A percentile compares a stretch with the other conserved stretches of the same genome.
Conservation (phyloP, 2,797 vertebrate species). For the Limnodromus scolopaceus region DNA sequence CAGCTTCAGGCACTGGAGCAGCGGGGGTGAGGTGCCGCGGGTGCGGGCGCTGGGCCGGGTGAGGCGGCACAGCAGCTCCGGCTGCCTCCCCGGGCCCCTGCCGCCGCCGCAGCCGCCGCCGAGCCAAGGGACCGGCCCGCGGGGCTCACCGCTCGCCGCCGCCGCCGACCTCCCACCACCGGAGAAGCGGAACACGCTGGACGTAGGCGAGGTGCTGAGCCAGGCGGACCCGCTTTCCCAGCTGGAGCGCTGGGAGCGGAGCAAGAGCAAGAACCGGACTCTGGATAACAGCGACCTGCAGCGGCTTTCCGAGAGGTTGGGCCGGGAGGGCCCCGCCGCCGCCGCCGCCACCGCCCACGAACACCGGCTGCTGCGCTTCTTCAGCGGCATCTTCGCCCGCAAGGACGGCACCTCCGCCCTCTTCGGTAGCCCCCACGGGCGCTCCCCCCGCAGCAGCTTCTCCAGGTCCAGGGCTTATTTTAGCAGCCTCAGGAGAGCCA, state of each 20-base stretch:
- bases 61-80: slow-evolving; percentile 87
- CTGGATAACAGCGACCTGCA: slow-evolving; percentile 93
- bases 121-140: neutral
- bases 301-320: slow-evolving; percentile 79
- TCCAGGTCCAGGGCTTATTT: slow-evolving; percentile 74
- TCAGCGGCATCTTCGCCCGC: slow-evolving; percentile 91
- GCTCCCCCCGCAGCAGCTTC: slow-evolving; percentile 66
- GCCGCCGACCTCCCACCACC: neutral
- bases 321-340: slow-evolving; percentile 65
- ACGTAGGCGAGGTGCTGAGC: slow-evolving; percentile 84
- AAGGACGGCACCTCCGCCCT: slow-evolving; percentile 75
- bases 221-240: slow-evolving; percentile 78
- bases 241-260: slow-evolving; percentile 83
- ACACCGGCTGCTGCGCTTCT: slow-evolving; percentile 87
- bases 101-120: neutral
- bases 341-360: slow-evolving; percentile 68
- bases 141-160: neutral
- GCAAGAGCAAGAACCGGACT: slow-evolving; percentile 88
- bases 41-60: slow-evolving; percentile 78
- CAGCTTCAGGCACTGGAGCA: slow-evolving; percentile 90
- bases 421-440: slow-evolving; percentile 74
- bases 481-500: slow-evolving; percentile 75
- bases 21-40: slow-evolving; percentile 78
- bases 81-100: slow-evolving; percentile 71
- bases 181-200: slow-evolving; percentile 84